Percentiles rank a stretch among this genome's conserved stretches.
Evolutionary conservation across 2,113 vertebrate species (phyloP).

Genomic region (Amphiprion ocellaris): DNA sequence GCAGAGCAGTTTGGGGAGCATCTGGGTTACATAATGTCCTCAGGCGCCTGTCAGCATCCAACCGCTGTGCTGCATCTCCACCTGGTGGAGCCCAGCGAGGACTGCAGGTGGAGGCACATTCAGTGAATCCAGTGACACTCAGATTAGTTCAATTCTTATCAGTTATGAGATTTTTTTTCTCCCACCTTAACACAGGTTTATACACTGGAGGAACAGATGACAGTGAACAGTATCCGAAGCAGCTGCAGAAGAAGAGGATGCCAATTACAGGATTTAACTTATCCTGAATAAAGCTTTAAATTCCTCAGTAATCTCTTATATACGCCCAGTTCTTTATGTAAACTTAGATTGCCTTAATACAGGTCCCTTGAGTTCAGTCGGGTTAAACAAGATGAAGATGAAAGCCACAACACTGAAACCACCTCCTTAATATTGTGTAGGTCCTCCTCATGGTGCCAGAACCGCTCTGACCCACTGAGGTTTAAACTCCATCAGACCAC

Average conservation of each 20-base stretch:
- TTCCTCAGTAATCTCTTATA: not conserved
- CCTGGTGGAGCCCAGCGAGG: constrained; percentile 22
- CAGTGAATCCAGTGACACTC: not conserved
- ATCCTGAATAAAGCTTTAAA: not conserved
- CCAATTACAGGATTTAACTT: not conserved
- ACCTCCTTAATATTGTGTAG: too few species aligned
- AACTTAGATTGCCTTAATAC: not conserved
- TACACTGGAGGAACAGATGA: not conserved
- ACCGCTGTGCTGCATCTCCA: constrained; percentile 30
- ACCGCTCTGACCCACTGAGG: too few species aligned
- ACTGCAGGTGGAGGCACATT: constrained; percentile 3
- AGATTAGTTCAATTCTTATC: not conserved
- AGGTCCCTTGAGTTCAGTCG: not conserved
- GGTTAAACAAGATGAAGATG: not conserved
- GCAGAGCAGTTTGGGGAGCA: constrained; percentile 23
- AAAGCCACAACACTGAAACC: not conserved
- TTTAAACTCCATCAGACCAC: too few species aligned
- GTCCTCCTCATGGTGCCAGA: too few species aligned
- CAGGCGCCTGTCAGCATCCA: not conserved
- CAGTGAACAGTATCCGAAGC: not conserved
- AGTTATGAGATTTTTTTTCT: not conserved
- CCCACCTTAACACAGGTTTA: not conserved
- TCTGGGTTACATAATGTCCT: constrained; percentile 38
- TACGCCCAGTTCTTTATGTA: not conserved
- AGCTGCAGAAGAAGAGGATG: not conserved